These are phyloP conservation scores for Tachystola acroxantha DNA, from an alignment of 2,888 invertebrate species.

Conservation along the genomic window DNA sequence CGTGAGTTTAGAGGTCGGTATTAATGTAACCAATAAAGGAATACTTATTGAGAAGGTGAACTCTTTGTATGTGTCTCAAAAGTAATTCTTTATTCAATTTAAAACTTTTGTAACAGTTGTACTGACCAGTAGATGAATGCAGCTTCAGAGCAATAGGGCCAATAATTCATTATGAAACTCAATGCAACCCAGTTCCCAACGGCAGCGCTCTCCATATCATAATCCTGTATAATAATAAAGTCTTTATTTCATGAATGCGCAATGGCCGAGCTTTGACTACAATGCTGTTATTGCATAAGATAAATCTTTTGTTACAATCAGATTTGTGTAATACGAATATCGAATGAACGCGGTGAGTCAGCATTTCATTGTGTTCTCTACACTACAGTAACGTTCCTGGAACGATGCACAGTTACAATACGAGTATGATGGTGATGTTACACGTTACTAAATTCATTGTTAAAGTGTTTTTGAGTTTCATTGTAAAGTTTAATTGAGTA, in stretches of 20 bases:
- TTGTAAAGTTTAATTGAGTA: conserved; percentile 33
- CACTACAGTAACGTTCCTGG: conserved; percentile 23
- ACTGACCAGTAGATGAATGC: neutral
- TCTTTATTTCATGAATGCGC: conserved; percentile 42
- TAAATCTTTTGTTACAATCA: conserved; percentile 50
- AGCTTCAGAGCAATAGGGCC: conserved; percentile 1
- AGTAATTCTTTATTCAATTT: too few species aligned
- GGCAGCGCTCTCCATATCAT: conserved; percentile 22
- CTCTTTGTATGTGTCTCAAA: too few species aligned
- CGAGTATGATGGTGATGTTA: too few species aligned
- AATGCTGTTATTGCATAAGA: conserved; percentile 54
- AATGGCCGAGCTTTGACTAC: conserved; percentile 27
- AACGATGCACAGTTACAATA: conserved; percentile 25
- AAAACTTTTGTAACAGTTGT: too few species aligned
- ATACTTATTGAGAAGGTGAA: too few species aligned
- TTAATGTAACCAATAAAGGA: too few species aligned
- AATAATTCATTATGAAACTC: conserved; percentile 20
- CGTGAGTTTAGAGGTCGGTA: too few species aligned
- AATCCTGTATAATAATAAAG: conserved; percentile 25
- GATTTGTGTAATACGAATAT: conserved; percentile 54
- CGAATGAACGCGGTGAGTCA: conserved; percentile 43
- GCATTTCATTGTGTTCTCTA: conserved; percentile 31
- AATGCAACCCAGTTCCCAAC: conserved; percentile 12
- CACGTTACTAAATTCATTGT: neutral
- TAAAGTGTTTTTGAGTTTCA: conserved; percentile 22